Base-by-base conservation (phyloP, 92 coral and sea anemone species). In the Palythoa grandis region DNA sequence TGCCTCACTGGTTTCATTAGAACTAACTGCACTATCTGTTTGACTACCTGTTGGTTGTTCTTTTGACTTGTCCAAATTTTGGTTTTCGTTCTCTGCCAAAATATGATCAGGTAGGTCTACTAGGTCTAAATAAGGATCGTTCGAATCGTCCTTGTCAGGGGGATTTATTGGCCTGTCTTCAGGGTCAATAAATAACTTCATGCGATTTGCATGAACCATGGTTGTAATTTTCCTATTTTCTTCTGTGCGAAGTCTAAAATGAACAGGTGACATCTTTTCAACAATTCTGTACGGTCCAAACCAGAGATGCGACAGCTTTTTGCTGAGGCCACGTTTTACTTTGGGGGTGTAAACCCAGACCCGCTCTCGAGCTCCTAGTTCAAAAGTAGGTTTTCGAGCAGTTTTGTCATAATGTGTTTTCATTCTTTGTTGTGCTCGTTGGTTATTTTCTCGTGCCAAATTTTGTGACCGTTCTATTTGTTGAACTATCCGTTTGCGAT, bases 381-480 rank as follows among this genome's bases (percentile, higher is more conserved):
- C 52, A 15, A 50, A 70, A 22, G 24, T 14, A 39, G 71, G 71
- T 5, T 0, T 2, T 4, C 16, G 76, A 25, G 82, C 66, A 9
- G 52, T 73, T 19, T 65, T 61, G 5, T 78, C 79, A 79, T 87
- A 78, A 8, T 39, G 65, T 5, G 19, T 37, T 80, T 89, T 89
- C 83, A 78, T 89, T n/a, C 50, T 56, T 74, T 79, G 83, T 40
- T 79, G 92, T 13, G 86, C 92, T 1, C 89, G 77, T 43, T 90
- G 92, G 12, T 73, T 90, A 29, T 86, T 86, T 16, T 75, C 87
- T 16, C 79, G 53, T 5, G 88, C 90, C 5, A 87, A 2, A 1
- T 47, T 76, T 9, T 87, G 92, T 12, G 76, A 70, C 17, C 70
- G 66, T 24, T 79, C 78, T 16, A 72, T 72, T 16, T 72, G 24